Base-by-base conservation (phyloP, 2,888 invertebrate genomes). In the Troglohyphantes excavatus region DNA sequence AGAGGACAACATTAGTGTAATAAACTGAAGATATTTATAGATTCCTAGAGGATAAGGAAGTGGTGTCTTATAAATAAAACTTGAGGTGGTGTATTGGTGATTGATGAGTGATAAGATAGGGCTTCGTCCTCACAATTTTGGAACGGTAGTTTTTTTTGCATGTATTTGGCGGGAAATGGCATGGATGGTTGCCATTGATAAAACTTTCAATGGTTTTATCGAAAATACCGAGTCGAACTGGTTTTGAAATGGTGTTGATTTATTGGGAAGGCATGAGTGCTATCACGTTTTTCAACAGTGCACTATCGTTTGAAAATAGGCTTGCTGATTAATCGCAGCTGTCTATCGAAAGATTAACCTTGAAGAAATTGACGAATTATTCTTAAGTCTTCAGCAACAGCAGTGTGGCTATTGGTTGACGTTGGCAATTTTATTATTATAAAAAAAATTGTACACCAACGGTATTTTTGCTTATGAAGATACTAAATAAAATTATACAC, bases 61-160 rank as follows among this genome's bases (percentile, higher is more conserved):
- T 6, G 11, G 7, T 29, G 27, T 17, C 33, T n/a, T 59, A 29
- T 19, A 61, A 75, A 61, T 19, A 43, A 72, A 21, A 75, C 29
- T 75, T 59, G 75, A 75, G 59, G 75, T 59, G 75, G 13, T 5
- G 29, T 21, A 21, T 19, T n/a, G 73, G 27, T 75, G 75, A 75
- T 33, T 53, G 75, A 33, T 46, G 21, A 70, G 23, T 11, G 75
- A 75, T 61, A 21, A 21, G 75, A 61, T 61, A 21, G 29, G 5
- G 13, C 13, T 53, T 9, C 26, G 11, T 75, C 21, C 29, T 29
- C 33, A 61, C 19, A 75, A 53, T n/a, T 61, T 61, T 75, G 5
- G 7, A 29, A 29, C 17, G 29, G 11, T 33, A 11, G 0, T 26
- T 73, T 73, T 46, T 53, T 53, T 29, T n/a, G 6, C 53, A n/a